Evolutionary conservation across 2,888 invertebrate genomes (phyloP), one percentile per base, ranked within the genome.

Genomic region (Lypha dubia): DNA sequence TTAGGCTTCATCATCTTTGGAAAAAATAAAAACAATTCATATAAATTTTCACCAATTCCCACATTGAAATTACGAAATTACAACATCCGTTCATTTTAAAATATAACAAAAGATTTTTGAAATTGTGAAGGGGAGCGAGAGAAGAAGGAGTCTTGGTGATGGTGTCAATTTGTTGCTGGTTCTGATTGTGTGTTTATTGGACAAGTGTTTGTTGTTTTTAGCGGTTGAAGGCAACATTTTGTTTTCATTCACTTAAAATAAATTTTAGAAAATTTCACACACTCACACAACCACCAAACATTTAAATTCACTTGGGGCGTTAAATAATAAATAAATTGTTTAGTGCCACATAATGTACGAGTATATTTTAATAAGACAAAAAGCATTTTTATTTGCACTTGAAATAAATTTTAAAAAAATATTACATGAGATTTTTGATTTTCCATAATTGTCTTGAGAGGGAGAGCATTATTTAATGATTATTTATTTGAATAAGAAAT

Each of bases 21-120:
- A 22, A 17, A 24, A 53, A n/a, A n/a, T n/a, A 44, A 49, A 65
- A 71, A 35, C 58, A 76, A 76, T 76, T 79, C 63, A 70, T 38
- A 63, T 44, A 65, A 38, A 60, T 35, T 49, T 38, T 65, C 17
- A 44, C 1, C 17, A 53, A 77, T 68, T 65, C 56, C 56, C 63
- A n/a, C n/a, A 65, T 28, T 38, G 28, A 65, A 73, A 65, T 77
- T 51, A 56, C 60, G 62, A 62, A 80, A 80, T 80, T 73, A 77
- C 73, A 84, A 84, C 77, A 84, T 84, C 81, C 84, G 84, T 63
- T 71, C 60, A 44, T 77, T 65, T 58, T 58, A n/a, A n/a, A 15
- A 28, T 35, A 53, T 32, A 5, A 20, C 5, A 20, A 28, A 0
- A 20, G 35, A 13, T 46, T 58, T 28, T 44, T 65, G 56, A 9